Percentiles rank a stretch among this genome's conserved stretches.
Conservation (phyloP, 2,113 vertebrate species). For the Alligator sinensis region DNA sequence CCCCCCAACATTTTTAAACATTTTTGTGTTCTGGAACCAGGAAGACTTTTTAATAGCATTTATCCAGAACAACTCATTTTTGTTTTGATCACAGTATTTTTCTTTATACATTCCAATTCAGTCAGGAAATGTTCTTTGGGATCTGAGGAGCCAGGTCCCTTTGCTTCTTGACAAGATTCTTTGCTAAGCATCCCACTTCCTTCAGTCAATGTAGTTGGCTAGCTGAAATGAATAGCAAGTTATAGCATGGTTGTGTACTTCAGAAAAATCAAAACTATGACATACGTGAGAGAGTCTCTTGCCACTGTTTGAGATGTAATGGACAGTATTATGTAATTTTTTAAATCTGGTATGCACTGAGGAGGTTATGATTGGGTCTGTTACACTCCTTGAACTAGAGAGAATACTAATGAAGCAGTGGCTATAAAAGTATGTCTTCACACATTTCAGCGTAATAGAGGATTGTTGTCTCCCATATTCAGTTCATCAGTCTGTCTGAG, state of each 20-base stretch:
- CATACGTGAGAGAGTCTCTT: not conserved
- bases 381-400: not conserved
- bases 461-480: not conserved
- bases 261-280: not conserved
- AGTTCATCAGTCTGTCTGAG: not conserved
- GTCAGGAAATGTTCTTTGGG: not conserved
- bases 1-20: not conserved
- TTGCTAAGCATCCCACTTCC: not conserved
- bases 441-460: not conserved
- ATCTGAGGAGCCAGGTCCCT: not conserved
- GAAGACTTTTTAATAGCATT: not conserved
- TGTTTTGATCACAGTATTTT: not conserved
- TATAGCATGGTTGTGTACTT: not conserved
- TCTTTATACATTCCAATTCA: not conserved
- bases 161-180: not conserved
- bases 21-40: conserved; percentile 1
- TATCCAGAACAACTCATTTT: not conserved
- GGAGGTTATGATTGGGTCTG: not conserved
- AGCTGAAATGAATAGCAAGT: not conserved
- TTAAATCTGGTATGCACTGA: not conserved
- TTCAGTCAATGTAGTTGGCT: not conserved
- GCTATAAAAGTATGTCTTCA: not conserved
- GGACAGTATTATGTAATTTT: not conserved
- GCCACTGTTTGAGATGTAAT: not conserved
- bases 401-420: not conserved